Conservation (phyloP, 2,888 invertebrate species). For the Amblyjoppa proteus region DNA sequence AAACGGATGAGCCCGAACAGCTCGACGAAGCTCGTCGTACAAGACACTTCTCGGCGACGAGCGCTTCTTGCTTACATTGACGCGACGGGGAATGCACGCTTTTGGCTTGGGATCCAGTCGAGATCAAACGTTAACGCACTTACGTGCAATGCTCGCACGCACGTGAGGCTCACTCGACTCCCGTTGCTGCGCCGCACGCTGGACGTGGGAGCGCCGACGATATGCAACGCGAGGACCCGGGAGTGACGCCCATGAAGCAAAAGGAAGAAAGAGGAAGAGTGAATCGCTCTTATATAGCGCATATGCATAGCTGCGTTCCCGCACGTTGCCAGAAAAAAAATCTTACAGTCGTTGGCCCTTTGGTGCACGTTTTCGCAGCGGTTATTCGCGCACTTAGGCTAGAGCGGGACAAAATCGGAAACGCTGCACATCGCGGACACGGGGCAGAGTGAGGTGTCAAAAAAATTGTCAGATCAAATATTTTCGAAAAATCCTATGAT, state of each 20-base stretch:
- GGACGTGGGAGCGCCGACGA: constrained; percentile 49
- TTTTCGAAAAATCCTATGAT: too few species aligned
- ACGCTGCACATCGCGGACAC: too few species aligned
- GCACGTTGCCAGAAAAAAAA: not conserved
- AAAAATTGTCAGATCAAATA: not conserved
- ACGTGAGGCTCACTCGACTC: constrained; percentile 6
- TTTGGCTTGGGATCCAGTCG: constrained; percentile 43
- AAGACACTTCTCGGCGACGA: constrained; percentile 19
- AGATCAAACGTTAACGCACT: constrained; percentile 65
- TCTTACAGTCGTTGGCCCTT: constrained; percentile 26
- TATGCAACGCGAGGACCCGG: constrained; percentile 4
- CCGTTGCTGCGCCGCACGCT: constrained; percentile 5
- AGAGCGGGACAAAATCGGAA: too few species aligned
- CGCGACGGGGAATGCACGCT: constrained; percentile 41
- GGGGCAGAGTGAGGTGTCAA: not conserved
- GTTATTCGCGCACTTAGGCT: not conserved
- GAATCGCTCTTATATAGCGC: not conserved
- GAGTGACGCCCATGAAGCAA: constrained; percentile 10
- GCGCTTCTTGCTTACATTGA: constrained; percentile 34
- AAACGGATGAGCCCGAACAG: constrained; percentile 56
- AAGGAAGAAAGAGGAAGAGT: constrained; percentile 15
- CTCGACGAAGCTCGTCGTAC: constrained; percentile 46
- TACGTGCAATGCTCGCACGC: constrained; percentile 26
- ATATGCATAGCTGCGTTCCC: constrained; percentile 9
- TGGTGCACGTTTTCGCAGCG: not conserved